Conservation (phyloP, 2,888 invertebrate species). For the Neria commutata region DNA sequence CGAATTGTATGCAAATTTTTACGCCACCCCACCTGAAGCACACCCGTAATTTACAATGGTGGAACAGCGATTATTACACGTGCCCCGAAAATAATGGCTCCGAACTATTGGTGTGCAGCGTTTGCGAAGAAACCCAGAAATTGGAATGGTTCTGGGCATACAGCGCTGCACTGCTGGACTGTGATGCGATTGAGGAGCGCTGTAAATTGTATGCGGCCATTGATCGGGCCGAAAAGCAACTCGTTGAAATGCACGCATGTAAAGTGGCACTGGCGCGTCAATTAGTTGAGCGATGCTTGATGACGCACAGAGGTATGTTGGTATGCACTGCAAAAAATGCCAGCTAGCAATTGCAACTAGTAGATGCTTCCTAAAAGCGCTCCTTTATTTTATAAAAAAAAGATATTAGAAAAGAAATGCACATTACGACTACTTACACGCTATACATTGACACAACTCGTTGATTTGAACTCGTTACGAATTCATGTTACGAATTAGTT, state of each 20-base stretch:
- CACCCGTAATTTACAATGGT: slow-evolving; percentile 44
- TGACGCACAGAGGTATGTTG: slow-evolving; percentile 45
- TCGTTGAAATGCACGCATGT: slow-evolving; percentile 42
- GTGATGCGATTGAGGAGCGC: slow-evolving; percentile 44
- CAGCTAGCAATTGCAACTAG: neutral
- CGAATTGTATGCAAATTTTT: slow-evolving; percentile 46
- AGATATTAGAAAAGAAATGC: neutral
- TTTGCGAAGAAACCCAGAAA: slow-evolving; percentile 41
- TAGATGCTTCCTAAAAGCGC: neutral
- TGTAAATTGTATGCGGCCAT: slow-evolving; percentile 45
- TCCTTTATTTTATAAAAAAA: neutral
- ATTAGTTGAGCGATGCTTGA: slow-evolving; percentile 43
- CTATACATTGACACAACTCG: too few species aligned
- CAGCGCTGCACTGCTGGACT: slow-evolving; percentile 39
- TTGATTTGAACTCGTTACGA: too few species aligned
- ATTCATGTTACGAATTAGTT: too few species aligned
- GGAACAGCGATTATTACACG: slow-evolving; percentile 41
- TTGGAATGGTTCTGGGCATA: slow-evolving; percentile 47
- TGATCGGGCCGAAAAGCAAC: slow-evolving; percentile 40
- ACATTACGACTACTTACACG: neutral
- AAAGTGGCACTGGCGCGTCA: slow-evolving; percentile 44
- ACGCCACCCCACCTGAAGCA: slow-evolving; percentile 40
- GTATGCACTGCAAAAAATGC: neutral
- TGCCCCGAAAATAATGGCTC: slow-evolving; percentile 38
- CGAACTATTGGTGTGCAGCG: slow-evolving; percentile 39